Conservation (phyloP, 2,888 invertebrate species). For the Erynnis tages region DNA sequence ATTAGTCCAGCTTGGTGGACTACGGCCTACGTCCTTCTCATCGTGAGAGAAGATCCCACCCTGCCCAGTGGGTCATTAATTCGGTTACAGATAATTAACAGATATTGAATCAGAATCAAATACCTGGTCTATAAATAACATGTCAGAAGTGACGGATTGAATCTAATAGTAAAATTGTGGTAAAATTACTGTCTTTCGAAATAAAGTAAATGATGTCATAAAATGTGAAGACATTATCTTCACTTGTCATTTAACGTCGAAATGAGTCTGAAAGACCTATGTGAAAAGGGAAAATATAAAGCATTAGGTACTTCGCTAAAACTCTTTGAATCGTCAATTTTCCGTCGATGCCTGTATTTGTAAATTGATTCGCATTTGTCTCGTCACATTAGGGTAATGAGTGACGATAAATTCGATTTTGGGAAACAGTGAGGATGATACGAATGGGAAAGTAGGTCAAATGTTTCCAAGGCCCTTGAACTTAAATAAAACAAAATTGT, state of each 20-base stretch:
- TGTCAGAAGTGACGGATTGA: too few relatives aligned
- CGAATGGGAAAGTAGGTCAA: not conserved
- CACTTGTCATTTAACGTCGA: not conserved
- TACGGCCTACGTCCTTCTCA: too few relatives aligned
- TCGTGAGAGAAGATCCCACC: too few relatives aligned
- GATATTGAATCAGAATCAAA: too few relatives aligned
- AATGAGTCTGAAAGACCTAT: too few relatives aligned
- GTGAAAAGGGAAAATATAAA: not conserved
- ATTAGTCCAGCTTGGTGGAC: too few relatives aligned
- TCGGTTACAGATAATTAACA: too few relatives aligned
- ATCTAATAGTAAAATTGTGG: too few relatives aligned
- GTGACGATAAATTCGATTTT: constrained; percentile 1
- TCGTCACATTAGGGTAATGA: constrained; percentile 3
- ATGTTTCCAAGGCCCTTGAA: not conserved
- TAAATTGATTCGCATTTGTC: constrained; percentile 11
- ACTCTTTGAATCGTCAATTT: constrained; percentile 7
- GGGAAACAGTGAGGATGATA: not conserved
- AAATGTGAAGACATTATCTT: not conserved
- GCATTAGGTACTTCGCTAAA: not conserved
- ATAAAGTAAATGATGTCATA: not conserved
- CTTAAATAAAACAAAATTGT: too few relatives aligned
- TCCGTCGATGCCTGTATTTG: not conserved
- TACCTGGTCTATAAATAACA: too few relatives aligned
- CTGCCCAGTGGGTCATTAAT: too few relatives aligned
- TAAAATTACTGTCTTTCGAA: too few relatives aligned